Evolutionary conservation across 2,888 invertebrate species (phyloP).

Genomic region (Ormyrus thymus): DNA sequence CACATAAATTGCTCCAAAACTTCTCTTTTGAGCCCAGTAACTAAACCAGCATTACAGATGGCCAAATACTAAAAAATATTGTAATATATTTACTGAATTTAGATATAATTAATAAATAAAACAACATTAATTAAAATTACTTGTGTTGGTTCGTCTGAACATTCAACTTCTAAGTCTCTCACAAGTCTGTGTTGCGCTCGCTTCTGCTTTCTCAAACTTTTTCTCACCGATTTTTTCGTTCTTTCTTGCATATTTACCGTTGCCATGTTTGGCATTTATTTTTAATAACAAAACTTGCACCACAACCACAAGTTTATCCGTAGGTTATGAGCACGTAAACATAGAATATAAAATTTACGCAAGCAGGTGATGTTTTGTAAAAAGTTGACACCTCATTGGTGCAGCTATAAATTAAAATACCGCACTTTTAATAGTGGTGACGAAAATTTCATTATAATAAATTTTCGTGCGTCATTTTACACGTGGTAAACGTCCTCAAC

Average conservation of each 20-base stretch:
- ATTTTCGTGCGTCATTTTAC: too few relatives aligned
- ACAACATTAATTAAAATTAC: slow-evolving; percentile 59
- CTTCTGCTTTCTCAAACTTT: slow-evolving; percentile 68
- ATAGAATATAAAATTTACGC: background rate
- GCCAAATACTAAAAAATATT: slow-evolving; percentile 79
- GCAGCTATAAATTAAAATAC: too few relatives aligned
- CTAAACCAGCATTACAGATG: slow-evolving; percentile 91
- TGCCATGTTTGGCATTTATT: background rate
- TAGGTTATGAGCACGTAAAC: slow-evolving; percentile 19
- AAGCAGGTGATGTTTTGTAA: too few relatives aligned
- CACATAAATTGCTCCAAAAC: slow-evolving; percentile 77
- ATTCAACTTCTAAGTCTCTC: slow-evolving; percentile 70
- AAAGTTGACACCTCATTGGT: too few relatives aligned
- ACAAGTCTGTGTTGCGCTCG: slow-evolving; percentile 68
- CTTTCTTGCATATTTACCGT: slow-evolving; percentile 23
- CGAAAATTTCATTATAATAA: too few relatives aligned
- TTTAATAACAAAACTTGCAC: background rate
- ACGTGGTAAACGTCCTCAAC: too few relatives aligned
- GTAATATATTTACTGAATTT: slow-evolving; percentile 37
- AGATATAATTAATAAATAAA: slow-evolving; percentile 13
- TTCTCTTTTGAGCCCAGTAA: slow-evolving; percentile 85
- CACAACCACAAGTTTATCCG: background rate
- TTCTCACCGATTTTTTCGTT: slow-evolving; percentile 52
- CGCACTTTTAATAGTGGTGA: too few relatives aligned
- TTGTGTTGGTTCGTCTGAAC: slow-evolving; percentile 66